Evolutionary conservation across 2,888 invertebrate genomes (phyloP).

Genomic region (Dryomyza anilis): DNA sequence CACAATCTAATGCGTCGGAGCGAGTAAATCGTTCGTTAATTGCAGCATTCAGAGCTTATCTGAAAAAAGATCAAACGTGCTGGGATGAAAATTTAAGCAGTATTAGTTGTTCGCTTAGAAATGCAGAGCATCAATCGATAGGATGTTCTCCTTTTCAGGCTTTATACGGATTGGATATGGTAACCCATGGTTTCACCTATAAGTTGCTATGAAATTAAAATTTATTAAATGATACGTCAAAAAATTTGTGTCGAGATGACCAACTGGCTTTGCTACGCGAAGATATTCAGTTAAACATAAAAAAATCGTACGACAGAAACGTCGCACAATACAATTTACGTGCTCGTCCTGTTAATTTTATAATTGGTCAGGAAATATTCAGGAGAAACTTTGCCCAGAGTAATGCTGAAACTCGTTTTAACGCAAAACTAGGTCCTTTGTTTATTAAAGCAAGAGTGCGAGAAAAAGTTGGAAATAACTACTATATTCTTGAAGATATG

Average conservation of each 20-base stretch:
- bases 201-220: too few species aligned
- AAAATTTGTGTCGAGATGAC: not conserved
- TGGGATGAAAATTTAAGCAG: slow-evolving; percentile 23
- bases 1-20: slow-evolving; percentile 39
- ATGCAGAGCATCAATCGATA: slow-evolving; percentile 11
- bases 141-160: slow-evolving; percentile 17
- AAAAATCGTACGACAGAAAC: not conserved
- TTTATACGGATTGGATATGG: slow-evolving; percentile 16
- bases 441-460: not conserved
- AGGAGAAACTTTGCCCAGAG: not conserved
- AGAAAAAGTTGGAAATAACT: too few species aligned
- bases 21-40: slow-evolving; percentile 44
- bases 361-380: not conserved
- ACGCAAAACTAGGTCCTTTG: not conserved
- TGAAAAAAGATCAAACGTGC: slow-evolving; percentile 21
- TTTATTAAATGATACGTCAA: slow-evolving; percentile 12
- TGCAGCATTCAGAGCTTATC: slow-evolving; percentile 19
- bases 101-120: slow-evolving; percentile 24
- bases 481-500: too few species aligned
- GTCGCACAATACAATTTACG: not conserved
- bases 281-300: not conserved
- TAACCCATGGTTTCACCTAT: slow-evolving; percentile 13
- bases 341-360: not conserved
- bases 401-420: not conserved
- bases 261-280: not conserved